phyloP scores from a whole-genome alignment of 2,888 invertebrate genomes.

The Hipparchia sbordonii region DNA sequence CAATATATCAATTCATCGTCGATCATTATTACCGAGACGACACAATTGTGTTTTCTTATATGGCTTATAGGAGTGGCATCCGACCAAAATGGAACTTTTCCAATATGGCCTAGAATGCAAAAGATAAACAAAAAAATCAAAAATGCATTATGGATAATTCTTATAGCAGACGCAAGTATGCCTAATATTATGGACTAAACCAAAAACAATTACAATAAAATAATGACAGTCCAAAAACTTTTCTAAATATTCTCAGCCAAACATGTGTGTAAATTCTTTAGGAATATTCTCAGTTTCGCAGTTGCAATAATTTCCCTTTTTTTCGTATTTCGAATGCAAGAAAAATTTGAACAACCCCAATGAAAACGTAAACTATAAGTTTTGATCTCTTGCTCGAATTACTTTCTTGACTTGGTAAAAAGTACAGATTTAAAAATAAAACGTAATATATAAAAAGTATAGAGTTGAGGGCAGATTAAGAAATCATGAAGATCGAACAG shows the following conservation, averaged over 20 bases:
- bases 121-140: background rate
- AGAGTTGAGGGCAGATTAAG: too few relatives aligned
- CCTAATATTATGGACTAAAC: too few relatives aligned
- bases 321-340: conserved; percentile 35
- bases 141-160: too few relatives aligned
- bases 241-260: too few relatives aligned
- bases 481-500: too few relatives aligned
- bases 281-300: background rate
- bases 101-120: background rate
- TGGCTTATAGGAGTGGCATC: background rate
- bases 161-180: too few relatives aligned
- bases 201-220: too few relatives aligned
- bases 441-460: background rate
- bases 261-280: too few relatives aligned
- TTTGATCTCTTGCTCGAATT: background rate
- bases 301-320: conserved; percentile 36
- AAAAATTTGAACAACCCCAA: conserved; percentile 27
- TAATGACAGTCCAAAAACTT: too few relatives aligned
- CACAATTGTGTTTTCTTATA: conserved; percentile 3
- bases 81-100: background rate
- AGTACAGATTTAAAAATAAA: too few relatives aligned
- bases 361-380: conserved; percentile 17
- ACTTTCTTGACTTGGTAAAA: background rate
- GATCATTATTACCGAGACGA: conserved; percentile 7
- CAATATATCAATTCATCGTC: conserved; percentile 2